Evolutionary conservation across 2,797 vertebrate species (phyloP).

Genomic region (Liparis tanakae): DNA sequence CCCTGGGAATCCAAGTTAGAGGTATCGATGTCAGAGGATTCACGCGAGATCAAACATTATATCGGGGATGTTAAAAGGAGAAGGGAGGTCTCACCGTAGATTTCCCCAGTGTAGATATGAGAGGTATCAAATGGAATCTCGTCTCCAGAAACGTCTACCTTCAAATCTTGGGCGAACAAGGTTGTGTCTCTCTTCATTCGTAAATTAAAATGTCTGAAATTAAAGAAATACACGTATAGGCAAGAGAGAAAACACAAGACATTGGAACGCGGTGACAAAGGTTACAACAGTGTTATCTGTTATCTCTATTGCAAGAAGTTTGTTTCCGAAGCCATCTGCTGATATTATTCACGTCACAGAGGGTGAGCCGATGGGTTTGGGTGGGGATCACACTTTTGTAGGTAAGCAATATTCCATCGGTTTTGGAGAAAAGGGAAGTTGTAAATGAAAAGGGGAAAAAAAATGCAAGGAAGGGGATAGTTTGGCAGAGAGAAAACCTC

Average conservation of each 20-base stretch:
- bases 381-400: slow-evolving; percentile 28
- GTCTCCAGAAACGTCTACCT: slow-evolving; percentile 91
- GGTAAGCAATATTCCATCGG: slow-evolving; percentile 26
- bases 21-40: not conserved
- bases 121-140: slow-evolving; percentile 92
- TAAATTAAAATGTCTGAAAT: slow-evolving; percentile 92
- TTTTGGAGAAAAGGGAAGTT: slow-evolving; percentile 44
- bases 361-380: slow-evolving; percentile 17
- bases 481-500: slow-evolving; percentile 43
- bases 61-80: not conserved
- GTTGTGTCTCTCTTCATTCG: slow-evolving; percentile 95
- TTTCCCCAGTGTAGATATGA: slow-evolving; percentile 97
- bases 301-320: not conserved
- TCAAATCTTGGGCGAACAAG: slow-evolving; percentile 93
- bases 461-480: slow-evolving; percentile 28
- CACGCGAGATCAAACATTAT: not conserved
- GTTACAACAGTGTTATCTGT: not conserved
- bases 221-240: slow-evolving; percentile 9
- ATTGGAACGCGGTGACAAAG: not conserved
- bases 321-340: slow-evolving; percentile 12
- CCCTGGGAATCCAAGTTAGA: slow-evolving; percentile 78
- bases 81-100: slow-evolving; percentile 88
- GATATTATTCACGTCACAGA: slow-evolving; percentile 26
- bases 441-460: slow-evolving; percentile 36
- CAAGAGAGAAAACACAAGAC: not conserved